These are phyloP conservation scores for Apostichopus californicus DNA, from an alignment of 35 echinoderm and acorn worm species.

Conservation along the genomic window DNA sequence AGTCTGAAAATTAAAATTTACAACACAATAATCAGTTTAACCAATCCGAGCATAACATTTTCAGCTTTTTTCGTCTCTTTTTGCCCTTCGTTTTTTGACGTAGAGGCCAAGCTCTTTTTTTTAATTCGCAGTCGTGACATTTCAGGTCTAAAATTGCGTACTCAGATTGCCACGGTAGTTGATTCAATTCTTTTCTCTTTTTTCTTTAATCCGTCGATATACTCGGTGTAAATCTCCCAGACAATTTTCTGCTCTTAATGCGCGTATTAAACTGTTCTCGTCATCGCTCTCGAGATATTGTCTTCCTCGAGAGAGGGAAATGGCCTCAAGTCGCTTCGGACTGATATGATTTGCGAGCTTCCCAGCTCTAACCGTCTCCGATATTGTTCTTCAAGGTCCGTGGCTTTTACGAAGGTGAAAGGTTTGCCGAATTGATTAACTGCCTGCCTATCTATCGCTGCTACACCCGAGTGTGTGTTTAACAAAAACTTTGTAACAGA, in stretches of 20 bases:
- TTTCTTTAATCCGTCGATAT: neutral
- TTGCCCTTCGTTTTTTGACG: no score
- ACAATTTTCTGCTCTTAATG: neutral
- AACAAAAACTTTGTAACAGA: slow-evolving; percentile 14
- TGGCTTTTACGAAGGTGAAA: slow-evolving; percentile 25
- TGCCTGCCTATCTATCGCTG: neutral
- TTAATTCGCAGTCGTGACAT: neutral
- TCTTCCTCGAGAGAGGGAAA: neutral
- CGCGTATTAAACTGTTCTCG: neutral
- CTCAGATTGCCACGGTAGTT: neutral
- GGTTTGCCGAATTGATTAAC: slow-evolving; percentile 34
- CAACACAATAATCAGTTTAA: no score
- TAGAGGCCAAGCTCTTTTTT: no score
- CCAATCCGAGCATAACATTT: no score
- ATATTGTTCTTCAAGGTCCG: neutral
- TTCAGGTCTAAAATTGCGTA: neutral
- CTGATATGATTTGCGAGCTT: neutral
- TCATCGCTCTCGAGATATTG: neutral
- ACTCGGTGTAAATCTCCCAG: neutral
- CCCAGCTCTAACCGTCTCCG: neutral
- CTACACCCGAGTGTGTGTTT: neutral
- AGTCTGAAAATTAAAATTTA: no score
- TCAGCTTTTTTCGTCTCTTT: no score
- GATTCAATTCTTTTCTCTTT: neutral
- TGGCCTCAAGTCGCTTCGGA: neutral